Evolutionary conservation across 64 coral and sea anemone genomes (phyloP).

Genomic region (Montipora foliosa): DNA sequence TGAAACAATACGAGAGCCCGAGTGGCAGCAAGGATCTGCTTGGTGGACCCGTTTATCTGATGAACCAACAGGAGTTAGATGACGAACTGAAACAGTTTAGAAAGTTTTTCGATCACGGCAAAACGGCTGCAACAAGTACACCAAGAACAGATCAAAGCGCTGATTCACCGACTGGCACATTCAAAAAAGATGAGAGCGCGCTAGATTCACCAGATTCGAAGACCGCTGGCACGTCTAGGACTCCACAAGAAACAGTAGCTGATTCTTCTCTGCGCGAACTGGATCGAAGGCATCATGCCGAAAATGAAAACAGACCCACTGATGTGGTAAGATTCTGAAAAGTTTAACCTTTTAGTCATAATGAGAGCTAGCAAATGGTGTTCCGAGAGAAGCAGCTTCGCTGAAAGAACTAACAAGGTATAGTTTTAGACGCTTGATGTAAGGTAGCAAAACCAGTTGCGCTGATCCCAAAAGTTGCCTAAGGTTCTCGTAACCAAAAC

Average conservation of each 20-base stretch:
- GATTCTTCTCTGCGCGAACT: constrained; percentile 47
- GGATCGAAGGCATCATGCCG: neutral
- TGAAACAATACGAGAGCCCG: constrained; percentile 76
- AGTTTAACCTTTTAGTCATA: no score
- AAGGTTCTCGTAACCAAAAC: no score
- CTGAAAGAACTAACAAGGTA: no score
- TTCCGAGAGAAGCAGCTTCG: no score
- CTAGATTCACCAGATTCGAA: neutral
- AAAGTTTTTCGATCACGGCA: constrained; percentile 78
- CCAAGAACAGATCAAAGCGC: neutral
- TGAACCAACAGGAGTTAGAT: constrained; percentile 88
- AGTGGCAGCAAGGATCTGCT: constrained; percentile 72
- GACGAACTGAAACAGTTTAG: constrained; percentile 89
- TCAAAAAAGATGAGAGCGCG: neutral
- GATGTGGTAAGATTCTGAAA: constrained; percentile 24
- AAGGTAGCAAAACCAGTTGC: no score
- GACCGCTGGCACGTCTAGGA: neutral
- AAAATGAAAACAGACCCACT: neutral
- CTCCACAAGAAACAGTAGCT: neutral
- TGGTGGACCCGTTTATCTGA: constrained; percentile 53
- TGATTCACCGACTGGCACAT: neutral
- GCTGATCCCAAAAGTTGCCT: no score
- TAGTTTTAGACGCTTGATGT: no score
- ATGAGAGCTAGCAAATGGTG: no score
- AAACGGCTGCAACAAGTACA: constrained; percentile 18